Evolutionary conservation across 1,140 invertebrate genomes (phyloP).

Genomic region (Probaryconus sp.): DNA sequence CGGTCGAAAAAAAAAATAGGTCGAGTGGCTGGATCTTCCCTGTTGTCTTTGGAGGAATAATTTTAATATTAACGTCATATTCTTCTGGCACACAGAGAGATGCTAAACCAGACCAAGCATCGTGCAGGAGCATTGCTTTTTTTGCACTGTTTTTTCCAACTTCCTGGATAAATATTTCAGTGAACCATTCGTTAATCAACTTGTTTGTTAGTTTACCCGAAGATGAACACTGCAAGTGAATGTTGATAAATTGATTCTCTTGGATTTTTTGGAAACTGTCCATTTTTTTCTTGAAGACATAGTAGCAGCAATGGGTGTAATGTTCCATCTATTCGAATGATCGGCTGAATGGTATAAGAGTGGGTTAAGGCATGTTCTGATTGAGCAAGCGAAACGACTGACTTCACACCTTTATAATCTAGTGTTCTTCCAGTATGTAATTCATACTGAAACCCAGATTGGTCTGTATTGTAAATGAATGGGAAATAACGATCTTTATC

Average conservation of each 20-base stretch:
- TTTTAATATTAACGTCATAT: constrained; percentile 3
- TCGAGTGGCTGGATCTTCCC: neutral
- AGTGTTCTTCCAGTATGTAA: neutral
- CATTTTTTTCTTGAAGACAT: constrained; percentile 8
- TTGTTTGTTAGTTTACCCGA: neutral
- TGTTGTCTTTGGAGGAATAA: constrained; percentile 9
- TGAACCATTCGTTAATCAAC: constrained; percentile 2
- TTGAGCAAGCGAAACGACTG: neutral
- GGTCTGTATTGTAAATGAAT: too few species aligned
- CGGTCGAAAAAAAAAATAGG: too few species aligned
- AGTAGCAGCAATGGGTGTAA: neutral
- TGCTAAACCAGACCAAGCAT: neutral
- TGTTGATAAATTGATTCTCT: neutral
- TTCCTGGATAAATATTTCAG: neutral
- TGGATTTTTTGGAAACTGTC: constrained; percentile 1
- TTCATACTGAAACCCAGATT: neutral
- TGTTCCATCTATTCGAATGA: constrained; percentile 6
- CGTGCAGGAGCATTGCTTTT: constrained; percentile 9
- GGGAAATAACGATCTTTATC: neutral
- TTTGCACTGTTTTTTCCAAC: neutral
- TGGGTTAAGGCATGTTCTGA: constrained; percentile 2
- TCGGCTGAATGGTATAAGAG: too few species aligned
- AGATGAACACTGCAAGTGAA: neutral
- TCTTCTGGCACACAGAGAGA: neutral
- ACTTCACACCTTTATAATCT: neutral